Percentiles rank a stretch among this genome's conserved stretches.
Conservation (phyloP, 1,140 invertebrate species). For the Ceratitis capitata region DNA sequence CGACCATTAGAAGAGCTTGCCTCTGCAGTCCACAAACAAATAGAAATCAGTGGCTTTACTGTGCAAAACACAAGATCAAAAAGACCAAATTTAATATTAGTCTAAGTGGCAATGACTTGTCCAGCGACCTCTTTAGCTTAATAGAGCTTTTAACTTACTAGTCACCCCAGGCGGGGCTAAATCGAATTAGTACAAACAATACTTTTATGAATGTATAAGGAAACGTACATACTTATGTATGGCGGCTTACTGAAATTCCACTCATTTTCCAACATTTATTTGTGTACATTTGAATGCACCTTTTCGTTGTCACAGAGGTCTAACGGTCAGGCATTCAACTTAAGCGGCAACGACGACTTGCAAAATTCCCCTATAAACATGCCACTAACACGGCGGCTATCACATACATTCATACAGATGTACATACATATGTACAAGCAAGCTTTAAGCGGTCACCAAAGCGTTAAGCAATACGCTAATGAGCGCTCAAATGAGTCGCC, state of each 20-base stretch:
- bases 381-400: too few species aligned
- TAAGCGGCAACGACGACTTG: not conserved
- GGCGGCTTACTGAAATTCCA: not conserved
- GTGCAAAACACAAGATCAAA: too few species aligned
- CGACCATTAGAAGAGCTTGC: too few species aligned
- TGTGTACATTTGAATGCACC: not conserved
- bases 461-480: not conserved
- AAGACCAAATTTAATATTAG: too few species aligned
- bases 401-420: not conserved
- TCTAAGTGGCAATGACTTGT: too few species aligned
- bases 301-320: not conserved
- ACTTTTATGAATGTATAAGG: not conserved
- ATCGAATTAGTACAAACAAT: not conserved
- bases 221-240: not conserved
- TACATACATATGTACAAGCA: not conserved
- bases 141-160: not conserved
- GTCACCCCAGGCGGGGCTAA: not conserved
- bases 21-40: too few species aligned
- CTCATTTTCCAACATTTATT: not conserved
- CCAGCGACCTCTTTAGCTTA: not conserved
- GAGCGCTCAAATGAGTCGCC: constrained; percentile 26
- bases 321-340: constrained; percentile 9
- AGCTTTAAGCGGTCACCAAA: constrained; percentile 16
- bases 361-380: too few species aligned
- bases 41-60: too few species aligned